Evolutionary conservation across 2,797 vertebrate genomes (phyloP), one percentile per base, ranked within the genome.

Genomic region (Allenopithecus nigroviridis): DNA sequence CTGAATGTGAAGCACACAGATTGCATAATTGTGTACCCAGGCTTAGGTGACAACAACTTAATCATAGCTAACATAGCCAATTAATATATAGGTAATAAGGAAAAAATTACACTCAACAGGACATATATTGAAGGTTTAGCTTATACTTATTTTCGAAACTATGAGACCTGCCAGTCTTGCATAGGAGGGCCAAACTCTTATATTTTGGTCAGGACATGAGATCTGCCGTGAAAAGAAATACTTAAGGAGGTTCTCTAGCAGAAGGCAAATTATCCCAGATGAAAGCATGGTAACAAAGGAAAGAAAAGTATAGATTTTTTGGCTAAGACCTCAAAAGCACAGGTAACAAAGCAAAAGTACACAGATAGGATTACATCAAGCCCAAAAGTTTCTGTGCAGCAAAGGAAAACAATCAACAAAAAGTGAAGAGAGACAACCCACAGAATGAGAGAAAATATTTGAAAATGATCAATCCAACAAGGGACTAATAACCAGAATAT

Each of bases 1-100:
- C 39, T 78, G 74, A 96, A 90, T 96, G 93, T 86, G 83, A 97
- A 89, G 85, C 36, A 88, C 64, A 95, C 68, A 94, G 59, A 89
- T 86, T 97, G 78, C 96, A 72, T 85, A 97, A 94, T 16, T 86
- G 72, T 94, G 81, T 93, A 92, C 74, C n/a, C 36, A 74, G 59
- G 50, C 46, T 41, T 57, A 76, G 74, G 90, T 84, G 89, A 95
- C 72, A 96, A 59, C 7, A 70, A 92, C 83, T 76, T 93, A 84
- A 84, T 93, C 48, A 16, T 81, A 41, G 70, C 64, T 92, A n/a
- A 53, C 48, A 75, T 14, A 64, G 93, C 48, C 89, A 70, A 76
- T 70, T 86, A 41, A 84, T 78, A 61, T 48, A 41, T 30, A 94
- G 91, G 55, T 91, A 70, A 91, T 41, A 33, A 83, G 61, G 83